A percentile compares a stretch with the other conserved stretches of the same genome.
Conservation (phyloP, 2,888 invertebrate species). For the Nemotelus pantherinus region DNA sequence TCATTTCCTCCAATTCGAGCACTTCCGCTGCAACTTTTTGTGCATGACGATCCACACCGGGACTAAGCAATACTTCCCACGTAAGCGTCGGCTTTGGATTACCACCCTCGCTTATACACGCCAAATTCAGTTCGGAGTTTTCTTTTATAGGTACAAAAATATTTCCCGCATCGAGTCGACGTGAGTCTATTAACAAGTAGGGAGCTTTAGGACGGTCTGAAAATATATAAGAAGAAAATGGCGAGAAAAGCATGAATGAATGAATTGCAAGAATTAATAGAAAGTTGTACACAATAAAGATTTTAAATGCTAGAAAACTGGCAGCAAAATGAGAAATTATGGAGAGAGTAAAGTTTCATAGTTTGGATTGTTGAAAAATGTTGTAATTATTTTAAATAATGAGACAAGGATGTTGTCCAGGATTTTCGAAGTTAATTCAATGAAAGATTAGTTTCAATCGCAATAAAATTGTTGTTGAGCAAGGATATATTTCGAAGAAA, state of each 20-base stretch:
- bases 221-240: conserved; percentile 42
- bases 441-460: too few relatives aligned
- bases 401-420: too few relatives aligned
- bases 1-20: conserved; percentile 64
- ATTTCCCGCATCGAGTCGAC: conserved; percentile 85
- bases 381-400: too few relatives aligned
- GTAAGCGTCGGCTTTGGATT: conserved; percentile 73
- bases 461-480: too few relatives aligned
- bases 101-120: conserved; percentile 87
- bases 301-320: too few relatives aligned
- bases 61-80: conserved; percentile 65
- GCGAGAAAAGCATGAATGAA: neutral
- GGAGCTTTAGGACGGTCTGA: conserved; percentile 85
- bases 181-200: conserved; percentile 86
- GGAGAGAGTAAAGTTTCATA: too few relatives aligned
- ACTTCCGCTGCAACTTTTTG: conserved; percentile 67
- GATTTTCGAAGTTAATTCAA: too few relatives aligned
- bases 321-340: neutral
- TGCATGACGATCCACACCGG: conserved; percentile 70
- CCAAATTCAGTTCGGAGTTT: conserved; percentile 81
- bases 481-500: too few relatives aligned
- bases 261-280: neutral
- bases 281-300: too few relatives aligned
- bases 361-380: too few relatives aligned
- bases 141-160: conserved; percentile 88